These are phyloP conservation scores for Pelodytes ibericus DNA, from an alignment of 2,797 vertebrate genomes.

Conservation along the genomic window DNA sequence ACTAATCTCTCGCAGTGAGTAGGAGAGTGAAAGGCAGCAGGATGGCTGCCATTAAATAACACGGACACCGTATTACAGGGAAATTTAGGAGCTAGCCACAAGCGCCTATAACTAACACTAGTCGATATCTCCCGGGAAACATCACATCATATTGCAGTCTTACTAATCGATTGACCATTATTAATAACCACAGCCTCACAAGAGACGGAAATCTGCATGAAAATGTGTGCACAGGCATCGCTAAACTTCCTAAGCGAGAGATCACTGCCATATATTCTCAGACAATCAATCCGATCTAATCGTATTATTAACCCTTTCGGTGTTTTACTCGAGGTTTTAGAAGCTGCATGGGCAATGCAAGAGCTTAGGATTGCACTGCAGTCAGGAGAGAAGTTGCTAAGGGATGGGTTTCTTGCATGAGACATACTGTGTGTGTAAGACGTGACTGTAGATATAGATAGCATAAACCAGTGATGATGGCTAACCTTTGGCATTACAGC, in stretches of 20 bases:
- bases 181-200: constrained; percentile 22
- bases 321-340: too few relatives aligned
- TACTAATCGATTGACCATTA: constrained; percentile 16
- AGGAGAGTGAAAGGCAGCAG: not conserved
- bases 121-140: constrained; percentile 28
- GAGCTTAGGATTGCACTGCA: not conserved
- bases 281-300: not conserved
- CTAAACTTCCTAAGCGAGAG: not conserved
- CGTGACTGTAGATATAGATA: too few relatives aligned
- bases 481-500: too few relatives aligned
- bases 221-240: not conserved
- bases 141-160: not conserved
- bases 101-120: constrained; percentile 16
- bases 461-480: too few relatives aligned
- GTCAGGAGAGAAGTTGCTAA: not conserved
- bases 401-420: not conserved
- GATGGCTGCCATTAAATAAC: constrained; percentile 21
- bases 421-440: too few relatives aligned
- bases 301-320: not conserved
- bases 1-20: not conserved
- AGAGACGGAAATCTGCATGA: not conserved
- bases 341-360: not conserved
- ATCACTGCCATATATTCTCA: not conserved
- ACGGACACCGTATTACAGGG: not conserved
- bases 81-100: too few relatives aligned